Percentiles rank a stretch among this genome's conserved stretches.
phyloP scores from a whole-genome alignment of 2,888 invertebrate species.

The Patella pellucida region DNA sequence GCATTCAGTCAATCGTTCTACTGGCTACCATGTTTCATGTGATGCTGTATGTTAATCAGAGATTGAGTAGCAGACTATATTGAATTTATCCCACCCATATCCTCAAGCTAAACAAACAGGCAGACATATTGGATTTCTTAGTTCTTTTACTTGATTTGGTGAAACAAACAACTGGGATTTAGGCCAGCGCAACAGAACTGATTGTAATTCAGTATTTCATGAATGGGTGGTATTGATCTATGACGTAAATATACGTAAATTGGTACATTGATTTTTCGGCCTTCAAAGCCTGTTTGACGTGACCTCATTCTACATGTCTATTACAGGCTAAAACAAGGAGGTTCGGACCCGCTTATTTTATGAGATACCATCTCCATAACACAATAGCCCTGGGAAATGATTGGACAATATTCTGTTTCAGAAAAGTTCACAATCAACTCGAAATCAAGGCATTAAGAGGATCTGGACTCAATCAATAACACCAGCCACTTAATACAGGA shows the following conservation, averaged over 20 bases:
- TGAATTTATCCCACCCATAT: background rate
- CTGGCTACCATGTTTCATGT: background rate
- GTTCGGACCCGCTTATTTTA: too few relatives aligned
- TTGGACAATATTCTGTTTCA: too few relatives aligned
- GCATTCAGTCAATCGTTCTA: background rate
- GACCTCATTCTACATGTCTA: too few relatives aligned
- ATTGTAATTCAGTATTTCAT: background rate
- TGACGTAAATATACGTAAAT: background rate
- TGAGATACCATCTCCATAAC: too few relatives aligned
- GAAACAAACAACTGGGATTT: background rate
- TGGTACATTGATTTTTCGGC: background rate
- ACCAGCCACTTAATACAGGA: too few relatives aligned
- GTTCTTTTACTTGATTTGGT: background rate
- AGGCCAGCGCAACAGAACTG: background rate
- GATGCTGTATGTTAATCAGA: background rate
- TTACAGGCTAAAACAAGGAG: too few relatives aligned
- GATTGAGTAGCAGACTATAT: conserved; percentile 1
- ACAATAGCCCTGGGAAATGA: too few relatives aligned
- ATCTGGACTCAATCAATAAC: too few relatives aligned
- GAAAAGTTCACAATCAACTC: too few relatives aligned
- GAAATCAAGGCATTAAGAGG: too few relatives aligned
- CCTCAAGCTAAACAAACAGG: conserved; percentile 7
- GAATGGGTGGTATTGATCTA: conserved; percentile 8
- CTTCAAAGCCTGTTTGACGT: background rate
- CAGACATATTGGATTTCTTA: conserved; percentile 6